Percentiles rank a stretch among this genome's conserved stretches.
Evolutionary conservation across 2,797 vertebrate genomes (phyloP).

Genomic region (Tamandua tetradactyla): DNA sequence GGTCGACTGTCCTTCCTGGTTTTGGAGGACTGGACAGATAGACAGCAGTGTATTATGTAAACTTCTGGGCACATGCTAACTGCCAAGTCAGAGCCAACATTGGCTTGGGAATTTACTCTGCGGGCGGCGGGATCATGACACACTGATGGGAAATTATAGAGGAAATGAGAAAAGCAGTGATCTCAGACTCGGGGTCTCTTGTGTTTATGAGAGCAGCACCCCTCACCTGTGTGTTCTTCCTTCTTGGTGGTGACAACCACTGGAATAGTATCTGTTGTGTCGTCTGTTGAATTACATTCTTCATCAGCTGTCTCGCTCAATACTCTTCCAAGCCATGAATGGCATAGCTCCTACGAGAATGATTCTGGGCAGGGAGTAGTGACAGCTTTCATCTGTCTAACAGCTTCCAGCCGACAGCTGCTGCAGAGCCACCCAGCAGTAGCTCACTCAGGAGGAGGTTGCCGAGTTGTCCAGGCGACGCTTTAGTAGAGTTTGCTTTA

Average conservation of each 20-base stretch:
- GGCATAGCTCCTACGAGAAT: accelerated
- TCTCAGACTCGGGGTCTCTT: not conserved
- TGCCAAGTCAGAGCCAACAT: not conserved
- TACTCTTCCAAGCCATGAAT: not conserved
- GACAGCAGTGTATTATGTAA: not conserved
- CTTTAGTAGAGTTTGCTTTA: not conserved
- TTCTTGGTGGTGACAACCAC: not conserved
- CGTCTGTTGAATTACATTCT: not conserved
- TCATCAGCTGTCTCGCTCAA: not conserved
- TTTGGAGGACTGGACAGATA: not conserved
- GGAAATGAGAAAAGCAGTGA: not conserved
- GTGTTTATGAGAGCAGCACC: not conserved
- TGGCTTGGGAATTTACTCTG: not conserved
- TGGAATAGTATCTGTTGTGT: not conserved
- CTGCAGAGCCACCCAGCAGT: not conserved
- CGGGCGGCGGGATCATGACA: not conserved
- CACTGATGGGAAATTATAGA: not conserved
- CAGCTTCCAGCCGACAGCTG: constrained; percentile 8
- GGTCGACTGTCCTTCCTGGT: not conserved
- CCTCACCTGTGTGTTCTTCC: not conserved
- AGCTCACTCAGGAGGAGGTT: not conserved
- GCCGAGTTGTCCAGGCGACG: not conserved
- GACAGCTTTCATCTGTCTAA: accelerated
- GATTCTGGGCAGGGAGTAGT: accelerated
- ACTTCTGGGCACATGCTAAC: not conserved